Base-by-base conservation (phyloP, 2,888 invertebrate genomes). In the Harpagoxenus sublaevis region DNA sequence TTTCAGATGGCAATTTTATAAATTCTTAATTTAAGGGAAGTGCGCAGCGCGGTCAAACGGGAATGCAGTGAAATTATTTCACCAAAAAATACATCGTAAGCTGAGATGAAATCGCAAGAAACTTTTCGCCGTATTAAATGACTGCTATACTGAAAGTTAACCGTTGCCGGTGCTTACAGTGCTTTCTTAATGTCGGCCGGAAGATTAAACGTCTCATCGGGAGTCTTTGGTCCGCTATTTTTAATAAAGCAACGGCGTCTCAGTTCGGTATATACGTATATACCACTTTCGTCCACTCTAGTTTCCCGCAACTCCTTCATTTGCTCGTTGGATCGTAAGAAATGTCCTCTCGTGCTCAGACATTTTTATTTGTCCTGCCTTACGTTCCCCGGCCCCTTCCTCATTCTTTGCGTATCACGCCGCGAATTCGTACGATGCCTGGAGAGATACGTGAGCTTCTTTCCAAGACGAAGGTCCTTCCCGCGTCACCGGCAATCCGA, bases 131-230 rank as follows among this genome's bases (percentile, higher is more conserved):
- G 18, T 60, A 81, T 81, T 81, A 81, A 71, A 81, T 51, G 73
- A 71, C 42, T 15, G 45, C 31, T 23, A 23, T 23, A 48, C 15
- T 39, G 28, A 35, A 71, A 70, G 18, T 48, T 48, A 42, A 48
- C 48, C 15, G 35, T 53, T 48, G 60, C 35, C 45, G 68, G 57
- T 28, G 75, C 51, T 75, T 57, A 48, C 35, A 2, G 39, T 60
- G 39, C 79, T 71, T 81, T 81, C 71, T 81, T 81, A 81, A 71
- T 60, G 79, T 60, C 73, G 28, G 60, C 48, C 3, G 48, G n/a
- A 51, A 62, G 60, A 81, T 81, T 81, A 81, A 81, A 81, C 28
- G 60, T 81, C 51, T 81, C 79, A 81, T 81, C 79, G 73, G 79
- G 39, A 60, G 45, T 8, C 48, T 51, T 23, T 23, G 71, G 48